Evolutionary conservation across 2,113 vertebrate species (phyloP).

Genomic region (Phylloscopus whistleri): DNA sequence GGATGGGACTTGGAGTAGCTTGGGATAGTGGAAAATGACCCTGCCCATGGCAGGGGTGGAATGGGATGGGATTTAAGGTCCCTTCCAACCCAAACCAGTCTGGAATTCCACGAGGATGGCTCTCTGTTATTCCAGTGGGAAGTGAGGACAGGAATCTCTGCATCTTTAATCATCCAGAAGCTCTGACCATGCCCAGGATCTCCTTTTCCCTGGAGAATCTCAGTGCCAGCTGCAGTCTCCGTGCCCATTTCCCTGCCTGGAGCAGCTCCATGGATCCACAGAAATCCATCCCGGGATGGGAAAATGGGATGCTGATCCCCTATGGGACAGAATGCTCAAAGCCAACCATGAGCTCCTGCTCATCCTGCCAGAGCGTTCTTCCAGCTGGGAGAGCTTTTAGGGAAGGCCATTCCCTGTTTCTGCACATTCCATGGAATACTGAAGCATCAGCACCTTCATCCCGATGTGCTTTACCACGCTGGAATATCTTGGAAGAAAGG

Average conservation of each 20-base stretch:
- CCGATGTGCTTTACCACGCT: background rate
- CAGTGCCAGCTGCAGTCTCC: background rate
- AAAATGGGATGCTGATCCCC: background rate
- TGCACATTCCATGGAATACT: background rate
- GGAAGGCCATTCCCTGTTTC: background rate
- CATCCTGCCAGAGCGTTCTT: background rate
- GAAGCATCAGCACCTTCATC: background rate
- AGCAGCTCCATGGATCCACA: background rate
- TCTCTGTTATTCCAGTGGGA: background rate
- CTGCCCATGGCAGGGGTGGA: background rate
- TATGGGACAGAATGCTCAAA: background rate
- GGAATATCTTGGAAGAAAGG: background rate
- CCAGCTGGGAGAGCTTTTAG: background rate
- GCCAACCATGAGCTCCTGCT: background rate
- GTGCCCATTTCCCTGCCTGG: background rate
- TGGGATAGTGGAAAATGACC: background rate
- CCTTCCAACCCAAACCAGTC: background rate
- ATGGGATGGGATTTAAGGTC: background rate
- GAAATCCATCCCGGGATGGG: background rate
- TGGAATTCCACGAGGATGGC: background rate
- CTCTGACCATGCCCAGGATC: background rate
- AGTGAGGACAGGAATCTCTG: background rate
- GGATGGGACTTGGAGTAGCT: accelerated
- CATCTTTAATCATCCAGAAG: background rate
- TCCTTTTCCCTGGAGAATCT: background rate